A percentile compares a stretch with the other conserved stretches of the same genome.
Conservation (phyloP, 1,140 invertebrate species). For the Zaprionus ornatus region DNA sequence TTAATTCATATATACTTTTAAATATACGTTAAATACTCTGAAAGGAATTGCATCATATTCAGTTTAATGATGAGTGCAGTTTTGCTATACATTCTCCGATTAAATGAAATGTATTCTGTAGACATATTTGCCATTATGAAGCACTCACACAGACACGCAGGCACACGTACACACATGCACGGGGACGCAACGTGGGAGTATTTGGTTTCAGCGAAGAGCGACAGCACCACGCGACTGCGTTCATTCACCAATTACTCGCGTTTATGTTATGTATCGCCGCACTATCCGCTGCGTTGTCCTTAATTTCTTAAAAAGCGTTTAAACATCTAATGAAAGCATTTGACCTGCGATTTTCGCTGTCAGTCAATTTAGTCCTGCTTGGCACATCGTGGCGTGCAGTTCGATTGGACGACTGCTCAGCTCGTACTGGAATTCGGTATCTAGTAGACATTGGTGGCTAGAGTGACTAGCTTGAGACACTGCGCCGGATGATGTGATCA, state of each 20-base stretch:
- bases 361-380: conserved; percentile 72
- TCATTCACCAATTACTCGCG: conserved; percentile 74
- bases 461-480: neutral
- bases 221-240: conserved; percentile 28
- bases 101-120: neutral
- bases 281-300: conserved; percentile 67
- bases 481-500: conserved; percentile 72
- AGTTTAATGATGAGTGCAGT: neutral
- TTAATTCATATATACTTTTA: neutral
- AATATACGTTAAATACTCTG: neutral
- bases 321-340: conserved; percentile 80
- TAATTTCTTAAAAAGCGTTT: conserved; percentile 82
- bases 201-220: conserved; percentile 15
- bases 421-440: neutral
- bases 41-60: neutral
- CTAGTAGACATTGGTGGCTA: neutral
- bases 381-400: conserved; percentile 66
- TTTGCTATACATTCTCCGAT: neutral
- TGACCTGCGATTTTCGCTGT: conserved; percentile 61
- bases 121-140: neutral
- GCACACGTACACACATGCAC: neutral
- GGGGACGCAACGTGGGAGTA: neutral
- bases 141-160: neutral
- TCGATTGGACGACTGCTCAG: conserved; percentile 43
- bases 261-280: conserved; percentile 54